Percentiles rank a stretch among this genome's conserved stretches.
These are phyloP conservation scores for Oscheius sp. DNA, from an alignment of 1,140 invertebrate species.

Conservation along the genomic window DNA sequence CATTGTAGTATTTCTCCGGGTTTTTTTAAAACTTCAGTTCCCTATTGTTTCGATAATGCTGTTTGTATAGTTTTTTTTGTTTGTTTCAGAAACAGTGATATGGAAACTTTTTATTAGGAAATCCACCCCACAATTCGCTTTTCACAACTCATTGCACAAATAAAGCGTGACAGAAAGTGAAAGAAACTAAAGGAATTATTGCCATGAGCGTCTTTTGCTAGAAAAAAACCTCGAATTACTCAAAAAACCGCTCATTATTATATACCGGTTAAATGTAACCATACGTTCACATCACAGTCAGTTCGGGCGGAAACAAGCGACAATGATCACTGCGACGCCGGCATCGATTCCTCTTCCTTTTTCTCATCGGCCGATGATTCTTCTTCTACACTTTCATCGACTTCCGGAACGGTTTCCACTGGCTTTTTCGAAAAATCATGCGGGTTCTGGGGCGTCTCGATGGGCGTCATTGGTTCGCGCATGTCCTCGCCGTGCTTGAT, in stretches of 20 bases:
- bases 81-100: no score
- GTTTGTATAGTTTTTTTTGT: no score
- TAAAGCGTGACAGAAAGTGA: conserved; percentile 1
- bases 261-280: conserved; percentile 6
- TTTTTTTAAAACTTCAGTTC: no score
- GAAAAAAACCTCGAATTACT: no score
- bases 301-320: background rate
- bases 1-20: no score
- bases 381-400: background rate
- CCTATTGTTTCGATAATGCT: no score
- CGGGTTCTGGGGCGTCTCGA: conserved; percentile 36
- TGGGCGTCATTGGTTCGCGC: conserved; percentile 27
- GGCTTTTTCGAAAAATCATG: conserved; percentile 10
- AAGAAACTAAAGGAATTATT: background rate
- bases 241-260: no score
- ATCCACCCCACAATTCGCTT: background rate
- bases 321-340: background rate
- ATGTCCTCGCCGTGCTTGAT: conserved; percentile 22
- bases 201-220: no score
- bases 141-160: conserved; percentile 1
- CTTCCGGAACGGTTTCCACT: background rate
- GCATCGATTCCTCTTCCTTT: background rate
- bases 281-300: background rate
- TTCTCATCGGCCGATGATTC: background rate
- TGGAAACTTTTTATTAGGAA: background rate